Evolutionary conservation across 1,140 invertebrate species (phyloP).

Genomic region (Penaeus japonicus): DNA sequence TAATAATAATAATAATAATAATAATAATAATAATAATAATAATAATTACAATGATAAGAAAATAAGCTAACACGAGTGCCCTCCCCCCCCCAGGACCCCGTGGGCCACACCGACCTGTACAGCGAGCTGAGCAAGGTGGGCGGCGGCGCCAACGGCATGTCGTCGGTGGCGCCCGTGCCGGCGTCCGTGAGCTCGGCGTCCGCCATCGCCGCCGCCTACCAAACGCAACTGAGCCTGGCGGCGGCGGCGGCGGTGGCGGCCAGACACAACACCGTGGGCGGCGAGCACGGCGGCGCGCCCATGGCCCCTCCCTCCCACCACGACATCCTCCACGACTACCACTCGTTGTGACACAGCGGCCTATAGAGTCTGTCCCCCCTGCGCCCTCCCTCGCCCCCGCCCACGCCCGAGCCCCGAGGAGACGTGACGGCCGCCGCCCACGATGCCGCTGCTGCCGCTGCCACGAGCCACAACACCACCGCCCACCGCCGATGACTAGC

Average conservation of each 20-base stretch:
- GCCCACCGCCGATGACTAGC: too few species aligned
- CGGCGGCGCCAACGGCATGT: slow-evolving; percentile 47
- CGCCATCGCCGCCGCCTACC: slow-evolving; percentile 51
- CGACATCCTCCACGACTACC: slow-evolving; percentile 52
- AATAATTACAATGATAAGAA: neutral
- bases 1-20: too few species aligned
- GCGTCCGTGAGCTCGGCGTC: slow-evolving; percentile 43
- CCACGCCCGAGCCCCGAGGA: neutral
- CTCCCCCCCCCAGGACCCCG: slow-evolving; percentile 30
- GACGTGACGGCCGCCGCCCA: neutral
- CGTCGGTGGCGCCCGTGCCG: slow-evolving; percentile 45
- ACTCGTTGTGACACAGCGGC: slow-evolving; percentile 48
- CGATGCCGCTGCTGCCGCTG: neutral
- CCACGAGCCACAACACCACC: too few species aligned
- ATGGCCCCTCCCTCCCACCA: slow-evolving; percentile 45
- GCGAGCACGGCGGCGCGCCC: slow-evolving; percentile 34
- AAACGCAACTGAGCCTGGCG: slow-evolving; percentile 45
- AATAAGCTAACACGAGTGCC: neutral
- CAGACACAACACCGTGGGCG: slow-evolving; percentile 22
- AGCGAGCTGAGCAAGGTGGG: slow-evolving; percentile 49
- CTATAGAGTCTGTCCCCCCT: slow-evolving; percentile 27
- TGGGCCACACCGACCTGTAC: slow-evolving; percentile 45
- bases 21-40: too few species aligned
- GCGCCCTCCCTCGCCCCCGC: neutral
- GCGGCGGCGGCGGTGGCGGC: slow-evolving; percentile 48